Percentiles rank a stretch among this genome's conserved stretches.
These are phyloP conservation scores for Notodonta ziczac DNA, from an alignment of 2,888 invertebrate genomes.

Conservation along the genomic window DNA sequence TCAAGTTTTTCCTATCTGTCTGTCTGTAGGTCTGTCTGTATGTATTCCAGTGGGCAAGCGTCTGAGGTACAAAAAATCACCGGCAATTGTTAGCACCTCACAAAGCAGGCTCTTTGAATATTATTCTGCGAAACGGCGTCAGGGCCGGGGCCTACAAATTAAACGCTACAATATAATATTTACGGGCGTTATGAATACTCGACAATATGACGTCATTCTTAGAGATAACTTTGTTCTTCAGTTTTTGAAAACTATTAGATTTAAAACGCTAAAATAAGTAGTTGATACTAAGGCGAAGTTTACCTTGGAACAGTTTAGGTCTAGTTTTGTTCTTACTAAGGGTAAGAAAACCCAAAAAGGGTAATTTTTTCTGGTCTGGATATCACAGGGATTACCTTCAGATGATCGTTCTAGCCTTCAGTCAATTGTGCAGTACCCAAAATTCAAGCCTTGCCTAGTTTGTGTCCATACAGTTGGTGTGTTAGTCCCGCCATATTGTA, in stretches of 20 bases:
- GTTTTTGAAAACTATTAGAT: neutral
- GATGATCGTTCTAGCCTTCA: no score
- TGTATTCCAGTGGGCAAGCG: conserved; percentile 23
- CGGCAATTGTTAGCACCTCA: conserved; percentile 73
- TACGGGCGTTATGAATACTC: conserved; percentile 44
- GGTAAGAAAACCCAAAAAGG: neutral
- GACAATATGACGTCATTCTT: conserved; percentile 31
- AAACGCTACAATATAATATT: conserved; percentile 61
- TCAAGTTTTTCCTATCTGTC: neutral
- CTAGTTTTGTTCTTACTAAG: neutral
- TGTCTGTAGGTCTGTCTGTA: conserved; percentile 10
- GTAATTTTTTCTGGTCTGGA: no score
- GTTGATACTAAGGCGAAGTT: no score
- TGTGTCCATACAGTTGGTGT: no score
- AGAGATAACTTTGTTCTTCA: neutral
- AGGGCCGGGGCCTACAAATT: conserved; percentile 56
- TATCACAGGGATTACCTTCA: no score
- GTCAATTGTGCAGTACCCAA: no score
- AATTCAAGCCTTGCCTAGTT: no score
- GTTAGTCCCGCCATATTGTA: no score
- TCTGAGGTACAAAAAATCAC: conserved; percentile 44
- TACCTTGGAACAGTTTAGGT: no score
- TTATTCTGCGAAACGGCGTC: conserved; percentile 50
- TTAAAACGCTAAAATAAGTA: neutral
- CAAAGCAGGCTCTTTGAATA: conserved; percentile 73